A percentile compares a stretch with the other conserved stretches of the same genome.
These are phyloP conservation scores for Stegana nigrithorax DNA, from an alignment of 2,888 invertebrate species.

Conservation along the genomic window DNA sequence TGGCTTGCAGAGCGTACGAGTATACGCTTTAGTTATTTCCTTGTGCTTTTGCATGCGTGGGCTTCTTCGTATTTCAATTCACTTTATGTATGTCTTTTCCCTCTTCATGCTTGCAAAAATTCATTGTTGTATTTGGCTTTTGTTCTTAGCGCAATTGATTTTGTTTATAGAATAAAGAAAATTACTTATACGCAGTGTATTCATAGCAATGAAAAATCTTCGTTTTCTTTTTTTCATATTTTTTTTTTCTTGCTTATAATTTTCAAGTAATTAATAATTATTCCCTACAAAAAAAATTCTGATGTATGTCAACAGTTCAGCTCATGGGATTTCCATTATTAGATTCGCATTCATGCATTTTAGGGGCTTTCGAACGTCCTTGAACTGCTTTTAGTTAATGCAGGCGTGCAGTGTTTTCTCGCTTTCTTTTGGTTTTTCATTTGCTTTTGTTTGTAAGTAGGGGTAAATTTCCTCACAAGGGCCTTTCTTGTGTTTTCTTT, in stretches of 20 bases:
- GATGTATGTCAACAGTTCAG: background rate
- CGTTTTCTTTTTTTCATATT: no score
- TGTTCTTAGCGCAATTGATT: background rate
- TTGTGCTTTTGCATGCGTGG: background rate
- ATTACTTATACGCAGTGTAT: no score
- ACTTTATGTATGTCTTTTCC: background rate
- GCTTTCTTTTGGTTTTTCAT: background rate
- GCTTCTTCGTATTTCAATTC: background rate
- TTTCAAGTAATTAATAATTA: conserved; percentile 19
- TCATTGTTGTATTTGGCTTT: conserved; percentile 2
- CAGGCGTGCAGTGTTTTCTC: background rate
- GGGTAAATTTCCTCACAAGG: conserved; percentile 4
- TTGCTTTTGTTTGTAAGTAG: background rate
- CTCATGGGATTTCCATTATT: background rate
- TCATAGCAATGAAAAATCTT: no score
- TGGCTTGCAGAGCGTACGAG: background rate
- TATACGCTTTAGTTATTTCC: background rate
- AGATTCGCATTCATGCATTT: background rate
- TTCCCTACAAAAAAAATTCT: background rate
- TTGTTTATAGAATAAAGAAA: no score
- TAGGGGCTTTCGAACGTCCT: background rate
- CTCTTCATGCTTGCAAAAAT: background rate
- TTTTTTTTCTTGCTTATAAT: no score
- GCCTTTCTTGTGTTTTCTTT: background rate
- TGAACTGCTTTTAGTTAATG: conserved; percentile 14